Base-by-base conservation (phyloP, 2,797 vertebrate genomes). In the Microctenopoma steveboyesi region DNA sequence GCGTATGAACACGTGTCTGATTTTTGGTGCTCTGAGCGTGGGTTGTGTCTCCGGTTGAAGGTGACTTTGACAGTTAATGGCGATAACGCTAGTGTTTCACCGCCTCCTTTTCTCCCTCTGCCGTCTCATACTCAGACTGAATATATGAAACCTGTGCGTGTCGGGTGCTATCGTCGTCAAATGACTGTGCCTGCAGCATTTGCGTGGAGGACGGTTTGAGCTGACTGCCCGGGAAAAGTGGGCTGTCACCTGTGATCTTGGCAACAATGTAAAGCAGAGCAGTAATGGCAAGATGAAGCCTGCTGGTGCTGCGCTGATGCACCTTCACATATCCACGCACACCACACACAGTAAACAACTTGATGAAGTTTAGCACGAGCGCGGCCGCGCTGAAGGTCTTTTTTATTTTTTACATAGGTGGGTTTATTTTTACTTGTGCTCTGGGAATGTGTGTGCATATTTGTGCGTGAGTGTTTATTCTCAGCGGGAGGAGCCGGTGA, bases 201-300 rank as follows among this genome's bases (percentile, higher is more conserved):
- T 72, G 79, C 85, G 76, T 78, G 54, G 68, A 81, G 72, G 81
- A 49, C 25, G 86, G 88, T 90, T 92, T 89, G 83, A 86, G 89
- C 72, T 69, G 82, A 70, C 87, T 87, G 77, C 81, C 76, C 46
- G 74, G 84, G 90, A 94, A 94, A 95, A 95, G 93, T 93, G 94
- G 88, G 88, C 94, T 95, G 94, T 96, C 95, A 93, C 88, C 89
- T 92, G 87, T 94, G 93, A 94, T 96, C 93, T 93, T 91, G 92
- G 87, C 90, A 86, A 75, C 86, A 69, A 78, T 87, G 91, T 87
- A 84, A 93, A 92, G 87, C 87, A 52, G 77, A 77, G 85, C 82
- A 53, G 88, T 93, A 93, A 95, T 88, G 88, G 94, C 89, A 75
- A 81, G 86, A 91, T 87, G 85, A 89, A 92, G 90, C 84, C 81